A percentile compares a stretch with the other conserved stretches of the same genome.
Evolutionary conservation across 2,797 vertebrate species (phyloP).

Genomic region (Bucorvus abyssinicus): DNA sequence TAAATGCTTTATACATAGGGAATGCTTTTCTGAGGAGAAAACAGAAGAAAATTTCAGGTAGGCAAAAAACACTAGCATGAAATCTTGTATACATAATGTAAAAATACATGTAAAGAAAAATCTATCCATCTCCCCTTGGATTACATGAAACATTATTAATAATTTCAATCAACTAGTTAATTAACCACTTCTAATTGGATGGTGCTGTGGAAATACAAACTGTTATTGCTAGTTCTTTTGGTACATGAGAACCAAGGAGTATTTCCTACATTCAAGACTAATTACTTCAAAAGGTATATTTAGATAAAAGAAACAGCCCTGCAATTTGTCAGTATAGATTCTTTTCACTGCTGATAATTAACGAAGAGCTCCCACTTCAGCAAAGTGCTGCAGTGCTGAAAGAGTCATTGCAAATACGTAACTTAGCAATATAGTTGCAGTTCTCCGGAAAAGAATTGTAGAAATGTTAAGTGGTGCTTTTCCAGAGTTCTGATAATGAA

Average conservation of each 20-base stretch:
- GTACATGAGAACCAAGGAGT: not conserved
- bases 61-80: not conserved
- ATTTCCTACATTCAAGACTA: not conserved
- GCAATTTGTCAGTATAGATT: not conserved
- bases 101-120: not conserved
- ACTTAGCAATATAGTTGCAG: not conserved
- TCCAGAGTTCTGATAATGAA: not conserved
- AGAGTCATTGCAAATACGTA: not conserved
- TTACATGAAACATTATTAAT: not conserved
- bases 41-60: not conserved
- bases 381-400: not conserved
- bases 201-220: not conserved
- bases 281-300: not conserved
- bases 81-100: not conserved
- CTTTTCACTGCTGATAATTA: not conserved
- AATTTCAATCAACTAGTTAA: not conserved
- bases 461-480: not conserved
- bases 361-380: not conserved
- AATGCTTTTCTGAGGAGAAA: not conserved
- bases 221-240: not conserved
- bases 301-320: slow-evolving; percentile 14
- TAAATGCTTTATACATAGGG: not conserved
- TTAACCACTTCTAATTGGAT: not conserved
- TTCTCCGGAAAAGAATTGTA: not conserved
- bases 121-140: not conserved